A percentile compares a stretch with the other conserved stretches of the same genome.
Evolutionary conservation across 2,113 vertebrate species (phyloP).

Genomic region (Riparia riparia): DNA sequence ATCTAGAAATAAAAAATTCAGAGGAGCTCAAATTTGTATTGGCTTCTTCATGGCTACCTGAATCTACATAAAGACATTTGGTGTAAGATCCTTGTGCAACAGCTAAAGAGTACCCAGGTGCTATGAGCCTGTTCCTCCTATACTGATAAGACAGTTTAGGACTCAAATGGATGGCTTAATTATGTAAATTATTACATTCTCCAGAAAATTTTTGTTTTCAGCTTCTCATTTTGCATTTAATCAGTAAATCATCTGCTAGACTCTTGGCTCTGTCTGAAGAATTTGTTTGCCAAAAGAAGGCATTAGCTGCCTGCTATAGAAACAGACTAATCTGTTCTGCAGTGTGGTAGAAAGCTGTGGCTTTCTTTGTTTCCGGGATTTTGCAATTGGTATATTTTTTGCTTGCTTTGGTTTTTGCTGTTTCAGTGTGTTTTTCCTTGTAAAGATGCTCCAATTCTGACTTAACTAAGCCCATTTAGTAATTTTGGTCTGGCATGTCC

Average conservation of each 20-base stretch:
- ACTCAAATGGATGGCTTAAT: constrained; percentile 12
- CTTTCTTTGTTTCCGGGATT: constrained; percentile 36
- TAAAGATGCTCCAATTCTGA: background rate
- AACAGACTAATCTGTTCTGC: constrained; percentile 25
- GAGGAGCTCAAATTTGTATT: background rate
- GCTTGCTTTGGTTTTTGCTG: background rate
- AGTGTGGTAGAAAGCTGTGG: background rate
- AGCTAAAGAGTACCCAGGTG: background rate
- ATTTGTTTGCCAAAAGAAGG: constrained; percentile 47
- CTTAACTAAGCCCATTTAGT: background rate
- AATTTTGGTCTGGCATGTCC: background rate
- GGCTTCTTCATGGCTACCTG: background rate
- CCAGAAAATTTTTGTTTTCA: constrained; percentile 45
- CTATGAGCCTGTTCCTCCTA: background rate
- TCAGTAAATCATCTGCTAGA: constrained; percentile 54
- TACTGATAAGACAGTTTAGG: background rate
- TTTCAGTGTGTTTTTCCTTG: background rate
- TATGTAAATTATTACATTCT: constrained; percentile 22
- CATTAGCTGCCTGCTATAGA: constrained; percentile 43
- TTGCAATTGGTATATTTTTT: background rate
- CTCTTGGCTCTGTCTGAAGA: constrained; percentile 45
- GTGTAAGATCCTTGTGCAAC: background rate
- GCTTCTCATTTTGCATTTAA: constrained; percentile 56
- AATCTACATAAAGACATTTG: background rate
- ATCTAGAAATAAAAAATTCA: background rate